These are phyloP conservation scores for Sebastes jordani DNA, from an alignment of 2,797 vertebrate genomes.

Conservation along the genomic window DNA sequence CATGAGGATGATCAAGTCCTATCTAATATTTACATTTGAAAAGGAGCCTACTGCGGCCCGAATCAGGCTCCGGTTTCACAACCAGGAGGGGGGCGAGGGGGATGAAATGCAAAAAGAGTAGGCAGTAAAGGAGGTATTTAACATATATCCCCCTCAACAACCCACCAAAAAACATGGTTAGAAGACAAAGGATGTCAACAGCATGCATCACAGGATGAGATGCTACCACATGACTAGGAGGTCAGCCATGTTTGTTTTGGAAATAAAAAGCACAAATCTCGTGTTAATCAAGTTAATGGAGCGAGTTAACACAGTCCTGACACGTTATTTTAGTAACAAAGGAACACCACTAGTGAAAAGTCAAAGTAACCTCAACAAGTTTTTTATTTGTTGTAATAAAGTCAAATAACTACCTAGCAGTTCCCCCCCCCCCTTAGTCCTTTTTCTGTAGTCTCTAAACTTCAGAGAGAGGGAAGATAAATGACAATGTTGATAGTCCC, in stretches of 20 bases:
- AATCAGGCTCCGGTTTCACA: slow-evolving; percentile 37
- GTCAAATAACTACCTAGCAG: slow-evolving; percentile 67
- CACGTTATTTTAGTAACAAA: slow-evolving; percentile 26
- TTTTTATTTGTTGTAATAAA: slow-evolving; percentile 74
- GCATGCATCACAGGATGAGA: slow-evolving; percentile 53
- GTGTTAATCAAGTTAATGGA: slow-evolving; percentile 38
- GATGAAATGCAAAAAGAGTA: slow-evolving; percentile 29
- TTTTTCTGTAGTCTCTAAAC: slow-evolving; percentile 49
- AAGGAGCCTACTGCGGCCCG: slow-evolving; percentile 8
- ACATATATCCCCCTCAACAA: slow-evolving; percentile 9
- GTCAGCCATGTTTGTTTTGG: slow-evolving; percentile 30
- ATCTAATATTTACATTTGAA: slow-evolving; percentile 69
- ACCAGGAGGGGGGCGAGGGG: background rate
- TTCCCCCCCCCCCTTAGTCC: slow-evolving; percentile 40
- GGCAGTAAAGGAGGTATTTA: slow-evolving; percentile 28
- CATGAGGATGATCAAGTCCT: slow-evolving; percentile 31
- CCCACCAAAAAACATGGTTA: slow-evolving; percentile 38
- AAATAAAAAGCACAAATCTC: slow-evolving; percentile 10
- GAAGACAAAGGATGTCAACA: slow-evolving; percentile 39
- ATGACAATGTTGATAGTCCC: slow-evolving; percentile 62
- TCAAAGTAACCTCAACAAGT: slow-evolving; percentile 59
- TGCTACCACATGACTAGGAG: slow-evolving; percentile 40
- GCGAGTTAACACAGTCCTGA: slow-evolving; percentile 20
- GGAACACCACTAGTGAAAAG: slow-evolving; percentile 51
- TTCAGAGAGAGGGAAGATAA: slow-evolving; percentile 57